phyloP scores from a whole-genome alignment of 2,113 vertebrate species.

The Bos indicus region DNA sequence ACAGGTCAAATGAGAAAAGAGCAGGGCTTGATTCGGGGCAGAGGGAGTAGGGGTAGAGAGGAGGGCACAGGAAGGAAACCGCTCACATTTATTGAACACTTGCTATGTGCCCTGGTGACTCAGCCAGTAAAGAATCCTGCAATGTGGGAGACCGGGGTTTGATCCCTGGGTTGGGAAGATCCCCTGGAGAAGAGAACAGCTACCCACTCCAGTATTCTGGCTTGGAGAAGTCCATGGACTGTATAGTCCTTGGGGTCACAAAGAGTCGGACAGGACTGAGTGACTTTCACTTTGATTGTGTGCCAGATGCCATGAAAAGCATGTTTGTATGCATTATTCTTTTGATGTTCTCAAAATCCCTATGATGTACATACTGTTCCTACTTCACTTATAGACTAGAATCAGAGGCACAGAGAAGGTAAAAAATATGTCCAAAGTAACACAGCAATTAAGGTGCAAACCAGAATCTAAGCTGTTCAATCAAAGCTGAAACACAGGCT shows the following conservation, averaged over 20 bases:
- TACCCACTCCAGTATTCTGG: not conserved
- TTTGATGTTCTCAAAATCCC: not conserved
- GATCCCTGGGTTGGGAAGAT: not conserved
- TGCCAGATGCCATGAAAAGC: not conserved
- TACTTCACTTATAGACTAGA: not conserved
- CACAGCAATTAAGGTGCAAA: not conserved
- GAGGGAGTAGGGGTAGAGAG: not conserved
- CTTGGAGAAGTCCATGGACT: not conserved
- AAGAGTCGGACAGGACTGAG: not conserved
- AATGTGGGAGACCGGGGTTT: not conserved
- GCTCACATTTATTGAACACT: not conserved
- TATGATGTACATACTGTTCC: not conserved
- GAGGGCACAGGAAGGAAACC: not conserved
- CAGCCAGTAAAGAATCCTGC: not conserved
- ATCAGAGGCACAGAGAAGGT: not conserved
- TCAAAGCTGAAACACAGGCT: not conserved
- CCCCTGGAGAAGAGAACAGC: not conserved
- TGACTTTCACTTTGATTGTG: not conserved
- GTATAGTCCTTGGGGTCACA: not conserved
- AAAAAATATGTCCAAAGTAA: not conserved
- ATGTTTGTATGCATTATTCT: not conserved
- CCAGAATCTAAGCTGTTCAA: not conserved
- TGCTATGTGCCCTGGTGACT: not conserved
- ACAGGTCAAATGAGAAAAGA: not conserved
- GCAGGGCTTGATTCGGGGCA: not conserved